Conservation (phyloP, 2,888 invertebrate genomes). For the Caenorhabditis macrosperma region DNA sequence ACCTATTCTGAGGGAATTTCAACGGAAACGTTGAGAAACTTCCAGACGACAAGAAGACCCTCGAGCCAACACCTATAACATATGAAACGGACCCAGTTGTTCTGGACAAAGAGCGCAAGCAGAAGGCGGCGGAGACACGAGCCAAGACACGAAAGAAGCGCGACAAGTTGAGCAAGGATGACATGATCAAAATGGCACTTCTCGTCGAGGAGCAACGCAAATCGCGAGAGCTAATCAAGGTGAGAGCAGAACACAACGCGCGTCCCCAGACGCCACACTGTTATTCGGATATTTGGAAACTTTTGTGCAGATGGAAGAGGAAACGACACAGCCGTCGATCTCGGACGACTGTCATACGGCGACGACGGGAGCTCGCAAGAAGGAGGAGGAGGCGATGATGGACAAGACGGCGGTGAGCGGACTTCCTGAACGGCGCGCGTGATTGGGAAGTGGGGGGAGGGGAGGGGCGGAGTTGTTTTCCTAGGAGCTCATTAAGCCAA, state of each 20-base stretch:
- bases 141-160: constrained; percentile 19
- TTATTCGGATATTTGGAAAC: too few relatives aligned
- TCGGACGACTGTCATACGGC: background rate
- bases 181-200: background rate
- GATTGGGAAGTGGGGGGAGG: too few relatives aligned
- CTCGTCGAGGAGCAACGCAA: background rate
- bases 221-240: background rate
- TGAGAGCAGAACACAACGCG: too few relatives aligned
- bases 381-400: background rate
- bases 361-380: background rate
- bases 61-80: constrained; percentile 15
- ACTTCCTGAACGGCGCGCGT: too few relatives aligned
- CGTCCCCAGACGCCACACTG: too few relatives aligned
- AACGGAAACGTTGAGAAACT: too few relatives aligned
- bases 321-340: constrained; percentile 10
- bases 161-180: background rate
- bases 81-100: constrained; percentile 23
- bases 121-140: constrained; percentile 14
- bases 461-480: too few relatives aligned
- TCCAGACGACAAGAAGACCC: background rate
- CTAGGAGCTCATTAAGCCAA: too few relatives aligned
- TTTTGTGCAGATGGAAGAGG: too few relatives aligned
- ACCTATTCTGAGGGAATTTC: too few relatives aligned
- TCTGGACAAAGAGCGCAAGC: constrained; percentile 5
- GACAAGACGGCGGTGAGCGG: background rate